Evolutionary conservation across 2,888 invertebrate species (phyloP), one percentile per base, ranked within the genome.

Genomic region (Phragmatobia fuliginosa): DNA sequence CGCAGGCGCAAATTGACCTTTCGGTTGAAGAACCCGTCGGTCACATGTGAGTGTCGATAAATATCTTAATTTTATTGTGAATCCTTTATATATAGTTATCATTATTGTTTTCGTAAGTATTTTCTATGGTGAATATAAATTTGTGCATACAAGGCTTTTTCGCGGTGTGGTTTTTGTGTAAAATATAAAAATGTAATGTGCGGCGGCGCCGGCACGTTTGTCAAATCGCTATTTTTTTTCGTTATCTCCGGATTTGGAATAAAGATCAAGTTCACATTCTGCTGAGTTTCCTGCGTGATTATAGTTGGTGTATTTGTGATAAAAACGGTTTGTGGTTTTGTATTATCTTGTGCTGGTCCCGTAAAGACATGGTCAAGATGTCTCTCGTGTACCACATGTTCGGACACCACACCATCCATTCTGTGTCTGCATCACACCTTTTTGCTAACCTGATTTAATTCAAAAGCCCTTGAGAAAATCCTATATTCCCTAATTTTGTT

Each of bases 11-110:
- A 92, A 94, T 94, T 95, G 95, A 96, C 96, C 97, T 97, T 97
- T 97, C 97, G 97, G 97, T 97, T 96, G 96, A 96, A 97, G 97
- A 97, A 97, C 97, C 97, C 97, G 97, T 97, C 97, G 97, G 97
- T 97, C 97, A 97, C 97, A 97, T 97, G 97, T 97, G 97, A 97
- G 97, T 97, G 97, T 96, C 94, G 95, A 95, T 95, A 94, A 95
- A 95, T 95, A 95, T 94, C 91, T 90, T 91, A 91, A 88, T 95
- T 95, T 95, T 94, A 93, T 87, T 87, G 94, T 91, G 92, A 91
- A 91, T 91, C 89, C 90, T 83, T 88, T 90, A 87, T 88, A 87
- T 90, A 91, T 91, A 90, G 88, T 91, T 88, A 83, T 89, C 87
- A 86, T 89, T 89, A 90, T 87, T 88, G 88, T 90, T 94, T 94